phyloP scores from a whole-genome alignment of 2,797 vertebrate species.

The Takifugu rubripes region DNA sequence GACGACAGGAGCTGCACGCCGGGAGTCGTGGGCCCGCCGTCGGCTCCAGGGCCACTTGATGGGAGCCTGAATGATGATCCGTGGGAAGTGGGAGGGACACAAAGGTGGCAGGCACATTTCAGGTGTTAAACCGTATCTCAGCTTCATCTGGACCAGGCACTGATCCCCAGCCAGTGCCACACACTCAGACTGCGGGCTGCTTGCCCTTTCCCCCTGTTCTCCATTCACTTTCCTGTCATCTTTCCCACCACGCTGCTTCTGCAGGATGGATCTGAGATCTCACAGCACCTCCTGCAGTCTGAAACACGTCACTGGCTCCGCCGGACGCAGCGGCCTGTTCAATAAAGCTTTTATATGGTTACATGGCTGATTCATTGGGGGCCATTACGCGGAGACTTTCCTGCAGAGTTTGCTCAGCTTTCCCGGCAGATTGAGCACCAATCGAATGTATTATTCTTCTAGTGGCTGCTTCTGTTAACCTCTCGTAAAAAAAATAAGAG shows the following conservation, averaged over 20 bases:
- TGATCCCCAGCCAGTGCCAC: neutral
- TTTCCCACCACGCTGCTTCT: slow-evolving; percentile 8
- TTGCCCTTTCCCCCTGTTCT: neutral
- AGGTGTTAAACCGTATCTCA: too few species aligned
- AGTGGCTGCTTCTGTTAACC: slow-evolving; percentile 7
- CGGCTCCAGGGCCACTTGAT: slow-evolving; percentile 60
- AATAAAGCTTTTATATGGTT: slow-evolving; percentile 13
- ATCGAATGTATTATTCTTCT: slow-evolving; percentile 6
- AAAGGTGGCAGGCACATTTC: too few species aligned
- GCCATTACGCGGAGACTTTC: slow-evolving; percentile 17
- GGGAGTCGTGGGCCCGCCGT: slow-evolving; percentile 52
- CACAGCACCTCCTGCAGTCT: slow-evolving; percentile 72
- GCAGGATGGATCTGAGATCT: slow-evolving; percentile 49
- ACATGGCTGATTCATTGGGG: slow-evolving; percentile 31
- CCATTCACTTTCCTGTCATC: neutral
- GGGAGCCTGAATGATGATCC: slow-evolving; percentile 44
- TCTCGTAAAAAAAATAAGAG: slow-evolving; percentile 12
- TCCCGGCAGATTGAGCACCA: slow-evolving; percentile 22
- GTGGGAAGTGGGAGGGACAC: slow-evolving; percentile 28
- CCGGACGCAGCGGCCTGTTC: slow-evolving; percentile 16
- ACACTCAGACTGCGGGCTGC: slow-evolving; percentile 4
- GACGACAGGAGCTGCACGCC: slow-evolving; percentile 21
- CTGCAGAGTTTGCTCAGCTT: slow-evolving; percentile 10
- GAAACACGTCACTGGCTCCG: slow-evolving; percentile 24
- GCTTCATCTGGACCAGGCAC: too few species aligned